These are phyloP conservation scores for Pogonocherus hispidulus DNA, from an alignment of 2,888 invertebrate genomes.

Conservation along the genomic window DNA sequence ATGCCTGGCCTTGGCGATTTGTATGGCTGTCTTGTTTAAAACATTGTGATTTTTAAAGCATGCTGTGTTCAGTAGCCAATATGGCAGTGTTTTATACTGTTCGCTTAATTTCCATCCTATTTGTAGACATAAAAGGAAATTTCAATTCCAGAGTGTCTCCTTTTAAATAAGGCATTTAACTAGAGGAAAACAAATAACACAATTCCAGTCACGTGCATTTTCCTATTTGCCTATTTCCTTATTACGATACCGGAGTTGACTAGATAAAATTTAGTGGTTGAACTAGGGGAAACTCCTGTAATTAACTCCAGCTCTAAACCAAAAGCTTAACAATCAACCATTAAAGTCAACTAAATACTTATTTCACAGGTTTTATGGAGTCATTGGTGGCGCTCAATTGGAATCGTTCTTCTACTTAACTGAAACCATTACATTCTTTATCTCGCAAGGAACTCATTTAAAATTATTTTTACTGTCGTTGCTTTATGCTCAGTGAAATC, in stretches of 20 bases:
- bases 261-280: slow-evolving; percentile 51
- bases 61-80: too few species aligned
- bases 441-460: slow-evolving; percentile 16
- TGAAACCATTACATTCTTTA: slow-evolving; percentile 39
- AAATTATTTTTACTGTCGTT: slow-evolving; percentile 18
- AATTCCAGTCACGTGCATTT: slow-evolving; percentile 40
- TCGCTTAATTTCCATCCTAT: too few species aligned
- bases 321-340: slow-evolving; percentile 59
- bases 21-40: too few species aligned
- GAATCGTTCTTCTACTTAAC: slow-evolving; percentile 42
- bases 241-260: slow-evolving; percentile 37
- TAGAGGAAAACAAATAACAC: background rate
- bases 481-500: background rate
- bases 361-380: slow-evolving; percentile 57
- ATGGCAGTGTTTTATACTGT: too few species aligned
- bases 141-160: background rate
- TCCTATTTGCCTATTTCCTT: slow-evolving; percentile 41
- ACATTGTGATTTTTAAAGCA: too few species aligned
- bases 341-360: slow-evolving; percentile 60
- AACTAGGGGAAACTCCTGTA: slow-evolving; percentile 50
- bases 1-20: too few species aligned
- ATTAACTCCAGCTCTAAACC: slow-evolving; percentile 57
- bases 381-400: slow-evolving; percentile 56
- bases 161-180: slow-evolving; percentile 1
- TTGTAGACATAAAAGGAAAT: background rate